Percentiles rank a stretch among this genome's conserved stretches.
These are phyloP conservation scores for Chrysemys picta DNA, from an alignment of 2,113 vertebrate species.

Conservation along the genomic window DNA sequence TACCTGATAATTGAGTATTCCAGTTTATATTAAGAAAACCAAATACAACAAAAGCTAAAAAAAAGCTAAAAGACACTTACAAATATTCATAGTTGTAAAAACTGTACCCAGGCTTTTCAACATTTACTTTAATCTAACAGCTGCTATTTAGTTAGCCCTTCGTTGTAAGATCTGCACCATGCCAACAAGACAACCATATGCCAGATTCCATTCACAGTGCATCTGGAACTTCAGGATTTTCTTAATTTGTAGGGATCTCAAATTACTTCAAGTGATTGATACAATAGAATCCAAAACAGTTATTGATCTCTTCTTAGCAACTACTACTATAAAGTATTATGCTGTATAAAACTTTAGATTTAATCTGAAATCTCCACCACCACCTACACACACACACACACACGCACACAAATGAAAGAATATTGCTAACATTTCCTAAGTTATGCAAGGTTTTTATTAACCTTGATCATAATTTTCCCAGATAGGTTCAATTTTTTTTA, in stretches of 20 bases:
- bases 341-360: background rate
- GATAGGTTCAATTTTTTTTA: background rate
- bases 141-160: conserved; percentile 59
- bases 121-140: conserved; percentile 71
- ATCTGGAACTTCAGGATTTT: conserved; percentile 53
- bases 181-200: conserved; percentile 1
- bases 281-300: background rate
- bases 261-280: background rate
- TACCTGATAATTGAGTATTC: background rate
- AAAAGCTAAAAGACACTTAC: conserved; percentile 27
- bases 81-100: background rate
- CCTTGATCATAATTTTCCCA: background rate
- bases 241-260: background rate
- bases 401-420: background rate
- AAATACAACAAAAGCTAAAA: background rate
- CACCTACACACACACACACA: background rate
- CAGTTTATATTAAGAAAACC: background rate
- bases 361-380: background rate
- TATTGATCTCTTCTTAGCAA: background rate
- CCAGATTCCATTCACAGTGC: conserved; percentile 43
- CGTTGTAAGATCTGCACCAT: background rate
- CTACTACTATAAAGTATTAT: background rate
- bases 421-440: background rate
- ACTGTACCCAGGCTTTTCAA: conserved; percentile 21
- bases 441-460: accelerated